These are phyloP conservation scores for Liparis tanakae DNA, from an alignment of 2,797 vertebrate genomes.

Conservation along the genomic window DNA sequence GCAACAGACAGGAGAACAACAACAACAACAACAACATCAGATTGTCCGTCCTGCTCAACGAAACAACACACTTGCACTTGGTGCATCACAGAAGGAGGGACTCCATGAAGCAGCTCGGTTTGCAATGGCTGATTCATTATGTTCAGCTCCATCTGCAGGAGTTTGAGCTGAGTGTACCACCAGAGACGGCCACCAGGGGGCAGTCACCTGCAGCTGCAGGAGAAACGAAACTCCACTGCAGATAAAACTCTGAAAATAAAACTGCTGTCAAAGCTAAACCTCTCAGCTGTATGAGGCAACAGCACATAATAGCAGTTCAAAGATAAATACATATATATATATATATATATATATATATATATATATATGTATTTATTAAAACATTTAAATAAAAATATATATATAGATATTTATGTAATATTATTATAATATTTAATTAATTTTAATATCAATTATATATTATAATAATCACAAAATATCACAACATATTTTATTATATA, in stretches of 20 bases:
- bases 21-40: constrained; percentile 1
- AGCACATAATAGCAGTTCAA: neutral
- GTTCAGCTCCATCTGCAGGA: neutral
- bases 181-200: constrained; percentile 48
- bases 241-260: constrained; percentile 41
- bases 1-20: constrained; percentile 42
- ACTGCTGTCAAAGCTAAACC: constrained; percentile 23
- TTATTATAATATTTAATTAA: too few relatives aligned
- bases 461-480: too few relatives aligned
- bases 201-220: constrained; percentile 19
- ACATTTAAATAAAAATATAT: neutral
- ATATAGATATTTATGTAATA: neutral
- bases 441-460: too few relatives aligned
- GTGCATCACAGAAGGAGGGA: constrained; percentile 7
- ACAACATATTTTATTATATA: too few relatives aligned
- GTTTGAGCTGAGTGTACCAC: constrained; percentile 12
- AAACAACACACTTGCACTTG: neutral
- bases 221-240: constrained; percentile 27
- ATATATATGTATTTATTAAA: neutral
- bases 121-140: neutral
- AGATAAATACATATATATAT: too few relatives aligned
- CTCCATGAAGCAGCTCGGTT: neutral
- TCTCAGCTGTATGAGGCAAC: constrained; percentile 9
- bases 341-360: neutral
- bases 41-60: constrained; percentile 15